phyloP scores from a whole-genome alignment of 2,113 vertebrate genomes.

The Crotalus helleri region DNA sequence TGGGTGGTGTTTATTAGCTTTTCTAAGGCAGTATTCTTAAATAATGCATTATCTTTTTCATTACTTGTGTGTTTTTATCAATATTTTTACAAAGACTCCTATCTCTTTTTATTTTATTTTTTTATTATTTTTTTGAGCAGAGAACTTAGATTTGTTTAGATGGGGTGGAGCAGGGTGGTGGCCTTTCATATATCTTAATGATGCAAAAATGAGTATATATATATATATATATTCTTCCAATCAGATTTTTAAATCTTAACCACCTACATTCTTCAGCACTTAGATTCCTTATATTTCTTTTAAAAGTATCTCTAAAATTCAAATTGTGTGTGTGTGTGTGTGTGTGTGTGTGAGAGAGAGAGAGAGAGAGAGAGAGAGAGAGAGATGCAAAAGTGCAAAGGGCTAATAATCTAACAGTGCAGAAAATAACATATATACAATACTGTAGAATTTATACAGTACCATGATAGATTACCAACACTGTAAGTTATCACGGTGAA shows the following conservation, averaged over 20 bases:
- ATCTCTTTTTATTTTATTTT: not conserved
- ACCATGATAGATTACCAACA: not conserved
- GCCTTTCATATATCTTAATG: not conserved
- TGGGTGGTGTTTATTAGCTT: not conserved
- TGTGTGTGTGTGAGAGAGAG: not conserved
- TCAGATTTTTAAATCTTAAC: not conserved
- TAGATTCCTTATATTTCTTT: not conserved
- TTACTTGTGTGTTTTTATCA: not conserved
- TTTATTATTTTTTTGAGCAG: not conserved
- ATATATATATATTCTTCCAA: not conserved
- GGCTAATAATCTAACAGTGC: not conserved
- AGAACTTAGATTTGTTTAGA: not conserved
- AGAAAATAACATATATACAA: not conserved
- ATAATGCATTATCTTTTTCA: not conserved
- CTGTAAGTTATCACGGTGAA: not conserved
- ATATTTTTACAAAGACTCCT: not conserved
- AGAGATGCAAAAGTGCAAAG: not conserved
- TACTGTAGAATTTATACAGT: too few relatives aligned
- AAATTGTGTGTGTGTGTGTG: not conserved
- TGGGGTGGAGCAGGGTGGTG: not conserved
- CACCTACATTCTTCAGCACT: not conserved
- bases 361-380: not conserved
- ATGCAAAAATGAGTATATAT: not conserved
- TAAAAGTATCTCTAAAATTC: not conserved
- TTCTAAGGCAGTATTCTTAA: not conserved